Base-by-base conservation (phyloP, 2,113 vertebrate genomes). In the Eolophus roseicapilla region DNA sequence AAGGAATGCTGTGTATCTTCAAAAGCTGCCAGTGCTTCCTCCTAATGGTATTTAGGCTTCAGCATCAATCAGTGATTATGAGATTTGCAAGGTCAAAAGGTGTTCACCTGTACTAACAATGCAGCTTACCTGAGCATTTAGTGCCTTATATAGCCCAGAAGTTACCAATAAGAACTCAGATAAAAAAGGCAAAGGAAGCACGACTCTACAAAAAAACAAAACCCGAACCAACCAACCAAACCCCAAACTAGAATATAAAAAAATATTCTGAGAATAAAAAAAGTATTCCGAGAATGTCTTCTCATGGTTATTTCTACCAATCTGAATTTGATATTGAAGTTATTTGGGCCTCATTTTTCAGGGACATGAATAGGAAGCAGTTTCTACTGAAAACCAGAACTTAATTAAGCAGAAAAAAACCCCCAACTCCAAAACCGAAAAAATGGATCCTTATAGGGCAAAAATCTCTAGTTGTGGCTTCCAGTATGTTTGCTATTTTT, bases 31-130 rank as follows among this genome's bases (percentile, higher is more conserved):
- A 60, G 15, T 2, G 2, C 43, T 92, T 90, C 55, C n/a, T 86
- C 13, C 29, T 94, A 76, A 70, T 86, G 75, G 24, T 75, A 11
- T 91, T 84, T n/a, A 86, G 33, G 47, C 57, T 79, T 77, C 43
- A 89, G 5, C 65, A 62, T 91, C 50, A 67, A 0, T 95, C 69
- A 88, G 70, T 87, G 76, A 79, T 93, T 82, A 79, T 44, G 75
- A 85, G 88, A 94, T 95, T 94, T 92, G 23, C 50, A 57, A 82
- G 47, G 74, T 82, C 73, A 76, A 69, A 92, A 86, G 39, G 25
- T 71, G 16, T 73, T 77, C 17, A 25, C 25, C 79, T 79, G 31
- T 46, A 80, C 17, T 63, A 87, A 82, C 24, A 64, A 9, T n/a
- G 44, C 1, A 2, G 31, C 33, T 82, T 84, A 92, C 62, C 33